Percentiles rank a stretch among this genome's conserved stretches.
These are phyloP conservation scores for Phortica magna DNA, from an alignment of 2,888 invertebrate genomes.

Conservation along the genomic window DNA sequence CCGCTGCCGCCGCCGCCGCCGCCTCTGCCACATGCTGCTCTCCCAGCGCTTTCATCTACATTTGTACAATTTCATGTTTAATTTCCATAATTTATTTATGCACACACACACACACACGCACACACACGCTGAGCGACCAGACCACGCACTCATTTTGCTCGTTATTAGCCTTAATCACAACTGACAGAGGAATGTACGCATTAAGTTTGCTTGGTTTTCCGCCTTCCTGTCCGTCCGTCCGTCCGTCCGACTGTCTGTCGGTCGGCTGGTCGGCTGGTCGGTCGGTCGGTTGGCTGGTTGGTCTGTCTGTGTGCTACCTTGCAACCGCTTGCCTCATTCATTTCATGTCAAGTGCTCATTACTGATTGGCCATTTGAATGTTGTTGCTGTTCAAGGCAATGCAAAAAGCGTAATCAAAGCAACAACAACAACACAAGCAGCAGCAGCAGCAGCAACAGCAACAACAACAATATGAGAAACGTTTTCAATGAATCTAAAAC, in stretches of 20 bases:
- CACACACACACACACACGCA: not conserved
- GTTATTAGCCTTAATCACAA: slow-evolving; percentile 12
- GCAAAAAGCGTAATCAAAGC: slow-evolving; percentile 1
- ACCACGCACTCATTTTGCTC: not conserved
- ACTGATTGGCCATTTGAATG: not conserved
- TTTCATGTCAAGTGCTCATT: not conserved
- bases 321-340: not conserved
- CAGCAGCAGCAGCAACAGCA: not conserved
- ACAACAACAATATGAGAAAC: not conserved
- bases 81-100: slow-evolving; percentile 70
- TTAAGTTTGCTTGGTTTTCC: not conserved
- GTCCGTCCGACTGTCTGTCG: not conserved
- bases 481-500: not conserved
- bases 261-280: no score
- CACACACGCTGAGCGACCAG: not conserved
- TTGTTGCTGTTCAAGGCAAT: not conserved
- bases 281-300: not conserved
- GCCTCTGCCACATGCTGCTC: not conserved
- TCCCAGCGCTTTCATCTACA: slow-evolving; percentile 40
- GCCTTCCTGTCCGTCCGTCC: not conserved
- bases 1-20: not conserved
- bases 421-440: not conserved
- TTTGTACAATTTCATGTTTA: slow-evolving; percentile 65
- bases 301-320: not conserved
- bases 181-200: not conserved